phyloP scores from a whole-genome alignment of 1,140 invertebrate species.

The Papilio helenus region DNA sequence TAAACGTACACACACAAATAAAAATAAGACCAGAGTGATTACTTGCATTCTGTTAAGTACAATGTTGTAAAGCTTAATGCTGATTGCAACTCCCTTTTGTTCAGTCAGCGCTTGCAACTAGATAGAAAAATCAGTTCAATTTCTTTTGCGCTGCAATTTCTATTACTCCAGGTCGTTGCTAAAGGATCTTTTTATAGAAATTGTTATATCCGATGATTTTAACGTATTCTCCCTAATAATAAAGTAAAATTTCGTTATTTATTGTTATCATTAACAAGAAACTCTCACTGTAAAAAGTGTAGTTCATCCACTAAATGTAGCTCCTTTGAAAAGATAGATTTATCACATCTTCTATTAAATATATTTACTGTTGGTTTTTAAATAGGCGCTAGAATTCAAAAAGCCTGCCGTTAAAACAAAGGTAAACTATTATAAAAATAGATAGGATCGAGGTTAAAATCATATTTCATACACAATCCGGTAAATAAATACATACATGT shows the following conservation, averaged over 20 bases:
- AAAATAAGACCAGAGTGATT: conserved; percentile 2
- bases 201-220: background rate
- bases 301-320: too few relatives aligned
- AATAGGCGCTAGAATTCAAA: background rate
- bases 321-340: too few relatives aligned
- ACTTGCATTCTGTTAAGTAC: conserved; percentile 4
- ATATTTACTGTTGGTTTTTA: too few relatives aligned
- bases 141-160: background rate
- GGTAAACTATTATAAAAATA: background rate
- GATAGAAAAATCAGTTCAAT: conserved; percentile 16
- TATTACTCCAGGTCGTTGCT: background rate
- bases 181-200: background rate
- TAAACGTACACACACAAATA: background rate
- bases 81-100: conserved; percentile 22
- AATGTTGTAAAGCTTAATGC: conserved; percentile 20
- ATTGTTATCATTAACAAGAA: too few relatives aligned
- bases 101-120: conserved; percentile 14
- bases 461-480: background rate
- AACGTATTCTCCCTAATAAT: background rate
- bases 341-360: too few relatives aligned
- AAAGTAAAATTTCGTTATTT: background rate
- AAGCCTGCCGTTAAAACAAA: background rate
- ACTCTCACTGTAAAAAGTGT: too few relatives aligned
- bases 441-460: background rate
- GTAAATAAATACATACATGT: background rate